These are phyloP conservation scores for Salvelinus sp. DNA, from an alignment of 2,113 vertebrate species.

Conservation along the genomic window DNA sequence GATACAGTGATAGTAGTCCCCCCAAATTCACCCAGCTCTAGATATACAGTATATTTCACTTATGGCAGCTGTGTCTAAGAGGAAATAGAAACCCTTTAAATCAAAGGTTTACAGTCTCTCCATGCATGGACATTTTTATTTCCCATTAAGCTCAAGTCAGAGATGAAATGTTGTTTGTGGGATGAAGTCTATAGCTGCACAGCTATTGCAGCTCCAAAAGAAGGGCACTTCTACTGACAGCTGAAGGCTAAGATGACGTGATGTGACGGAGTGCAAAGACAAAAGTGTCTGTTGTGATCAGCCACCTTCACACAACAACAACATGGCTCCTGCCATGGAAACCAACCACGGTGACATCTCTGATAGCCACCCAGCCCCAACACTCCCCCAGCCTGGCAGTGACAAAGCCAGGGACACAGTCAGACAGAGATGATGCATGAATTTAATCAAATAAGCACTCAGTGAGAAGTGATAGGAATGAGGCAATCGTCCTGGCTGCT, in stretches of 20 bases:
- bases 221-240: constrained; percentile 28
- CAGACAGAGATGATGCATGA: constrained; percentile 60
- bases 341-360: constrained; percentile 15
- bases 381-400: constrained; percentile 38
- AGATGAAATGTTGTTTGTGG: constrained; percentile 53
- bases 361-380: constrained; percentile 15
- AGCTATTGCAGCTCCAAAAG: neutral
- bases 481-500: constrained; percentile 34
- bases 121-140: constrained; percentile 49
- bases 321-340: constrained; percentile 10
- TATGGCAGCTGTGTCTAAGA: constrained; percentile 34
- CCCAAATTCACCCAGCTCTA: neutral
- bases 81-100: constrained; percentile 36
- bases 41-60: constrained; percentile 27
- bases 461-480: constrained; percentile 44
- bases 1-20: constrained; percentile 34
- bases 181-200: constrained; percentile 32
- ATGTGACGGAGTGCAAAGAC: constrained; percentile 56
- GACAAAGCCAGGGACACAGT: constrained; percentile 24
- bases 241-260: constrained; percentile 38
- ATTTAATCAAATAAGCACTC: constrained; percentile 63
- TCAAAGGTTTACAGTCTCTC: constrained; percentile 64
- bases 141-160: constrained; percentile 52
- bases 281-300: constrained; percentile 58
- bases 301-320: constrained; percentile 38